Conservation (phyloP, 2,888 invertebrate species). For the Ochropleura leucogaster region DNA sequence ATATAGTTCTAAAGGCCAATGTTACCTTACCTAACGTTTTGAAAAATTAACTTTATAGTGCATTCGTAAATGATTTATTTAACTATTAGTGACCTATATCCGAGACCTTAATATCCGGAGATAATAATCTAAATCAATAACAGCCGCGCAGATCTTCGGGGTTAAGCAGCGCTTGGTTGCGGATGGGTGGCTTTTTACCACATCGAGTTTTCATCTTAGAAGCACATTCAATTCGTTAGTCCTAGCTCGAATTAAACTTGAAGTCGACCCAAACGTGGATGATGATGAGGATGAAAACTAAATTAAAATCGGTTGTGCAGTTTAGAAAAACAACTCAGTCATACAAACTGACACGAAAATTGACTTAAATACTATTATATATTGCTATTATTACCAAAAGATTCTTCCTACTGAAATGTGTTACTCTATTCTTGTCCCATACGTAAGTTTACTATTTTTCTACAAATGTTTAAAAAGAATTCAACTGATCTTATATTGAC, state of each 20-base stretch:
- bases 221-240: neutral
- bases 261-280: neutral
- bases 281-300: neutral
- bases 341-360: neutral
- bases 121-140: neutral
- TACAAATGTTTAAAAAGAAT: slow-evolving; percentile 7
- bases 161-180: too few species aligned
- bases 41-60: neutral
- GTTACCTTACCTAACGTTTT: slow-evolving; percentile 37
- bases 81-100: too few species aligned
- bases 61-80: neutral
- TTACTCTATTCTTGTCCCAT: neutral
- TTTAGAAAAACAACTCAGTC: neutral
- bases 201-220: neutral
- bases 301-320: neutral
- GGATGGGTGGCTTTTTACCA: too few species aligned
- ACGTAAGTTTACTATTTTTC: neutral
- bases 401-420: neutral
- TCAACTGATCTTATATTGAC: neutral
- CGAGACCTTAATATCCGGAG: too few species aligned
- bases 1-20: slow-evolving; percentile 56
- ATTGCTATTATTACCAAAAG: too few species aligned
- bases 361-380: neutral
- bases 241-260: neutral
- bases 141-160: too few species aligned